phyloP scores from a whole-genome alignment of 2,888 invertebrate species.

The Trachelus troglodyta region DNA sequence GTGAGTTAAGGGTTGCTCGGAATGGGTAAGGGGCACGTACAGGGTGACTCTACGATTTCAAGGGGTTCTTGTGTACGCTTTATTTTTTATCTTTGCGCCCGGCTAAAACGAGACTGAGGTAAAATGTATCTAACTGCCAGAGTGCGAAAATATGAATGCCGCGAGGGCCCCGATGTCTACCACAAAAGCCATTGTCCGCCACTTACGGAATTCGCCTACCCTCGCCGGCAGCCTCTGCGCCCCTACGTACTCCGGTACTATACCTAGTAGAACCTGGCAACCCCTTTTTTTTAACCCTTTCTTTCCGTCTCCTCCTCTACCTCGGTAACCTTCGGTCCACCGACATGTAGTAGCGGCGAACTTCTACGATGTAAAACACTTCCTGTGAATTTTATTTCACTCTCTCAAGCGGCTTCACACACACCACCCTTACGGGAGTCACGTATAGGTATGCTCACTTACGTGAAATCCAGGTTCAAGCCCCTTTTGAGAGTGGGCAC shows the following conservation, averaged over 20 bases:
- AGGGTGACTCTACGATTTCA: too few relatives aligned
- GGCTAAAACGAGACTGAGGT: slow-evolving; percentile 7
- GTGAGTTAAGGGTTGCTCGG: too few relatives aligned
- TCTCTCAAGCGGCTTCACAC: too few relatives aligned
- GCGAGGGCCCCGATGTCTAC: slow-evolving; percentile 54
- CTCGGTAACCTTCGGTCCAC: slow-evolving; percentile 30
- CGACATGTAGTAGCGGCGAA: too few relatives aligned
- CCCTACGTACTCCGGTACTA: slow-evolving; percentile 25
- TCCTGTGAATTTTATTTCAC: slow-evolving; percentile 60
- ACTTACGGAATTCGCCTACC: slow-evolving; percentile 62
- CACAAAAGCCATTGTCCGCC: slow-evolving; percentile 61
- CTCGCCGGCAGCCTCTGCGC: slow-evolving; percentile 15
- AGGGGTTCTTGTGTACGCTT: too few relatives aligned
- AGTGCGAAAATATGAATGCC: slow-evolving; percentile 48
- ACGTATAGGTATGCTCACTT: too few relatives aligned
- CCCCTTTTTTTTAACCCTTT: slow-evolving; percentile 20
- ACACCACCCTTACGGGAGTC: too few relatives aligned
- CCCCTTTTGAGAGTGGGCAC: too few relatives aligned
- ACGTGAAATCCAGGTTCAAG: too few relatives aligned
- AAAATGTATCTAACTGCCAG: slow-evolving; percentile 49
- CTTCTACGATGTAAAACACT: slow-evolving; percentile 57
- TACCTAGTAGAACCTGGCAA: slow-evolving; percentile 23
- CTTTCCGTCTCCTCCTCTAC: slow-evolving; percentile 17
- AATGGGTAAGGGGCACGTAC: too few relatives aligned
- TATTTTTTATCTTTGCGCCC: too few relatives aligned